Base-by-base conservation (phyloP, 2,888 invertebrate genomes). In the Drosophila mayaguana region DNA sequence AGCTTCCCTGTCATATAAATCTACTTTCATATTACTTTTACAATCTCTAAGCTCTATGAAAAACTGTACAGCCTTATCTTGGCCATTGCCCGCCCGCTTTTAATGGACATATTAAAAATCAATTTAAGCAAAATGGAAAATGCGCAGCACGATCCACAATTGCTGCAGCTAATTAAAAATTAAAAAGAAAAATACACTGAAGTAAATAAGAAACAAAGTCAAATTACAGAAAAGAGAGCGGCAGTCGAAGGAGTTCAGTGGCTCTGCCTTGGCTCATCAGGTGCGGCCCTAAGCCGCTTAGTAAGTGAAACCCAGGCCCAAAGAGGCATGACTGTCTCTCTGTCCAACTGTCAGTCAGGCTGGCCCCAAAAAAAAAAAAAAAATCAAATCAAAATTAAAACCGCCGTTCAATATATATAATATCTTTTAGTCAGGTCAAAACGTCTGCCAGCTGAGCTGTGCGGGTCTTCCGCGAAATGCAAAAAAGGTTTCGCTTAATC, bases 261-360 rank as follows among this genome's bases (percentile, higher is more conserved):
- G 9, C 51, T 53, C 16, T 36, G 20, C 2, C 18, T 42, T 4
- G 54, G 42, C 55, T 59, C 74, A 75, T 84, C 84, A 84, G 84
- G 89, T 84, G 84, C 87, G 89, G 87, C 69, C 73, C 65, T 78
- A 86, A 83, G 83, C 88, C 70, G 75, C 88, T 83, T 83, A 83
- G 78, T 83, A 83, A 83, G 78, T 86, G 83, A 83, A 86, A 88
- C 83, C 88, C 83, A 83, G 80, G 75, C 83, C 86, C 83, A 65
- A 55, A 61, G 56, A 46, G 64, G 64, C 51, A 55, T 55, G 54
- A 59, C 51, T 42, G 16, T n/a, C 22, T 16, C 36, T 25, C 54
- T 56, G 45, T 63, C 60, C 11, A 12, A 22, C 51, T 61, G 54
- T 63, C 74, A 53, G 43, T 72, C 72, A 71, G 64, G 22, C 71